phyloP scores from a whole-genome alignment of 2,113 vertebrate genomes.

The Clarias magur region DNA sequence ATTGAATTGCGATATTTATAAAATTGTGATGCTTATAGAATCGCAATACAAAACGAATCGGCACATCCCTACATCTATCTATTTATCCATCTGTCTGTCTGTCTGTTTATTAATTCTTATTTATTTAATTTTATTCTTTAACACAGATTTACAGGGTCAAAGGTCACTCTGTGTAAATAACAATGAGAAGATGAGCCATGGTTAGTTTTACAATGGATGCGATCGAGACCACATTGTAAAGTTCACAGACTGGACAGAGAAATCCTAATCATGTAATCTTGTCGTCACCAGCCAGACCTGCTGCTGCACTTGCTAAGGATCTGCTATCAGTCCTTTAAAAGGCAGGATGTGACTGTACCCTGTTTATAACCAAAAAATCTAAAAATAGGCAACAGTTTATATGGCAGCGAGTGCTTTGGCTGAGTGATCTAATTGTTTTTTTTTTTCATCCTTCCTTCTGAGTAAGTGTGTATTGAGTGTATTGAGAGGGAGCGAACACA shows the following conservation, averaged over 20 bases:
- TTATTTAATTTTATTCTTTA: neutral
- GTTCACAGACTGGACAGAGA: neutral
- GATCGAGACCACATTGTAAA: neutral
- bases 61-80: no score
- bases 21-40: no score
- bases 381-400: neutral
- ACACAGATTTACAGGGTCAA: neutral
- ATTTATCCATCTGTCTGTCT: no score
- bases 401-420: conserved; percentile 11
- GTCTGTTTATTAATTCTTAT: no score
- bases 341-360: neutral
- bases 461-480: conserved; percentile 35
- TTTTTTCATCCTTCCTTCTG: conserved; percentile 27
- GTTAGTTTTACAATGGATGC: neutral
- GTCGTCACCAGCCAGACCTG: neutral
- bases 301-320: no score
- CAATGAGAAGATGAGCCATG: neutral
- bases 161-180: neutral
- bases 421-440: conserved; percentile 57
- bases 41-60: no score
- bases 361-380: neutral
- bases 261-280: neutral
- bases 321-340: neutral
- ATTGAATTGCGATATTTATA: no score
- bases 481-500: conserved; percentile 12